A percentile compares a stretch with the other conserved stretches of the same genome.
phyloP scores from a whole-genome alignment of 2,113 vertebrate genomes.

The Chaetops frenatus region DNA sequence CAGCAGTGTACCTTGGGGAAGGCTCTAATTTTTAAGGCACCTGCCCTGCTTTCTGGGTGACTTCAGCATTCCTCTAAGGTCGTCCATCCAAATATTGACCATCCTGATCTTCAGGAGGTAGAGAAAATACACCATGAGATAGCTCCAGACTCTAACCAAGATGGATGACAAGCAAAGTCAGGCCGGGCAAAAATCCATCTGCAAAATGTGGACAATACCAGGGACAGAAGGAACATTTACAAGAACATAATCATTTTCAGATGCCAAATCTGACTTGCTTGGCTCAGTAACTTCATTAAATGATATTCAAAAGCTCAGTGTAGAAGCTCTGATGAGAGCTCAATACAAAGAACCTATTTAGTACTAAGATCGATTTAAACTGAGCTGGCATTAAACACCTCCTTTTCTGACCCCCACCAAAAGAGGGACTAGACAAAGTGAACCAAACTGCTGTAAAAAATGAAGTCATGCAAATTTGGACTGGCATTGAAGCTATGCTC shows the following conservation, averaged over 20 bases:
- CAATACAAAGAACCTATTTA: background rate
- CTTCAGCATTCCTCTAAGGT: background rate
- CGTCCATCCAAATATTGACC: background rate
- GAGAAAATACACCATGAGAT: background rate
- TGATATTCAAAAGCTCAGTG: background rate
- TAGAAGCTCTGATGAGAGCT: background rate
- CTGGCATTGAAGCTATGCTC: background rate
- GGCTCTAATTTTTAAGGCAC: background rate
- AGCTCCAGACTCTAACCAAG: background rate
- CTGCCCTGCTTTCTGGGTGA: background rate
- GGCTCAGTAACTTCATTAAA: background rate
- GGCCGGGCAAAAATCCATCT: slow-evolving; percentile 2
- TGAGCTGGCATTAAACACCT: background rate
- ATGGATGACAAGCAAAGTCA: background rate
- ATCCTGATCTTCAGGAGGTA: slow-evolving; percentile 4
- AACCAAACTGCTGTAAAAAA: background rate
- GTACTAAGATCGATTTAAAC: background rate
- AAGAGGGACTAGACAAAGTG: background rate
- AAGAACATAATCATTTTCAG: background rate
- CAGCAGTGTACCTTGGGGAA: background rate
- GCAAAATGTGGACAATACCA: background rate
- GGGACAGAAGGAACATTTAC: background rate
- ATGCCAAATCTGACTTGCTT: background rate
- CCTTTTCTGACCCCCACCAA: background rate
- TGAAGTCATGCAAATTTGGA: background rate